These are phyloP conservation scores for Drosophila carrolli DNA, from an alignment of 1,140 invertebrate species.

Conservation along the genomic window DNA sequence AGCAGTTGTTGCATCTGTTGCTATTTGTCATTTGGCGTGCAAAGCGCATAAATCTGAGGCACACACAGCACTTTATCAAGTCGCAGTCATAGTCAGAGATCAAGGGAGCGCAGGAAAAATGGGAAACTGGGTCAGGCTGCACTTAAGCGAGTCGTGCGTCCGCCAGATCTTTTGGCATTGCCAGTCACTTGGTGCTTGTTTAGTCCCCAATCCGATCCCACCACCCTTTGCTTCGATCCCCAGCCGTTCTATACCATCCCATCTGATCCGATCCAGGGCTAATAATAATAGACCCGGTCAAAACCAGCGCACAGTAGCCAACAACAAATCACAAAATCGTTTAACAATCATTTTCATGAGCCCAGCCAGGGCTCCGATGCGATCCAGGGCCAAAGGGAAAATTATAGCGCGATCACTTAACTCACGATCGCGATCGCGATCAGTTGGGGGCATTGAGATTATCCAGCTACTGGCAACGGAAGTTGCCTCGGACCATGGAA, in stretches of 20 bases:
- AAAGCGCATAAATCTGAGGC: slow-evolving; percentile 74
- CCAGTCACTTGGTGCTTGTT: slow-evolving; percentile 62
- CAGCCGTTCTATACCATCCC: slow-evolving; percentile 2
- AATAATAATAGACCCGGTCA: slow-evolving; percentile 66
- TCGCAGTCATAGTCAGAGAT: slow-evolving; percentile 52
- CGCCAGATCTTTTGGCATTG: slow-evolving; percentile 66
- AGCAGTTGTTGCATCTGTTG: slow-evolving; percentile 31
- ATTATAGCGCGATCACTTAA: slow-evolving; percentile 85
- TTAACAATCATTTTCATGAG: slow-evolving; percentile 81
- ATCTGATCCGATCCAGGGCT: slow-evolving; percentile 33
- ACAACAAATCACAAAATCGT: slow-evolving; percentile 83
- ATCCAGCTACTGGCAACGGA: slow-evolving; percentile 72
- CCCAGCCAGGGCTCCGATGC: slow-evolving; percentile 25
- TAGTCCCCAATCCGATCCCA: slow-evolving; percentile 21
- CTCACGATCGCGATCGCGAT: slow-evolving; percentile 81
- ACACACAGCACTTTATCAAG: slow-evolving; percentile 74
- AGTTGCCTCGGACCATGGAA: slow-evolving; percentile 59
- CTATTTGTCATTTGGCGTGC: slow-evolving; percentile 55
- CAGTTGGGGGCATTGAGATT: slow-evolving; percentile 82
- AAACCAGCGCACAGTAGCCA: slow-evolving; percentile 68
- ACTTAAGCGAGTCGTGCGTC: slow-evolving; percentile 80
- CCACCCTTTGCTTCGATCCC: slow-evolving; percentile 20
- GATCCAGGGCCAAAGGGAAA: slow-evolving; percentile 66
- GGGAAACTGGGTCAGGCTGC: slow-evolving; percentile 73
- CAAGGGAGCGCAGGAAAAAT: slow-evolving; percentile 35